phyloP scores from a whole-genome alignment of 1,140 invertebrate genomes.

The Rhagoletis zephyria region DNA sequence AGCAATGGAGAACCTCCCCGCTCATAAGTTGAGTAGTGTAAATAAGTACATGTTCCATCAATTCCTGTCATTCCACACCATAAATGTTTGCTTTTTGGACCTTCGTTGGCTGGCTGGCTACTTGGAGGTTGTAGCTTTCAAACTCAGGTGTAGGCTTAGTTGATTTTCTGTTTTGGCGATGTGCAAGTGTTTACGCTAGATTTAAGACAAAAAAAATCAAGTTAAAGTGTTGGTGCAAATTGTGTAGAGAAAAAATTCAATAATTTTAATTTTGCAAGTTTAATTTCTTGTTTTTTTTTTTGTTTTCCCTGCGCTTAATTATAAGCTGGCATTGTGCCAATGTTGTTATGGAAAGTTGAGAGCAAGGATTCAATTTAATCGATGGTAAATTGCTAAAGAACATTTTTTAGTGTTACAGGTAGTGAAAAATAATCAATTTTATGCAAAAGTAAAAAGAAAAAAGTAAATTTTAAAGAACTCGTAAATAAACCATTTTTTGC shows the following conservation, averaged over 20 bases:
- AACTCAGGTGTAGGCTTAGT: slow-evolving; percentile 27
- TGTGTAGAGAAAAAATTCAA: not conserved
- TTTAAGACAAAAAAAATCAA: not conserved
- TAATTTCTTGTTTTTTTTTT: not conserved
- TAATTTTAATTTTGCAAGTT: not conserved
- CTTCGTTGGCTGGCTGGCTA: not conserved
- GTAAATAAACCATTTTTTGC: too few species aligned
- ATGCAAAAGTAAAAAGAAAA: too few species aligned
- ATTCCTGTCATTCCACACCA: not conserved
- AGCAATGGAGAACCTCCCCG: not conserved
- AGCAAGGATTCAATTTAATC: slow-evolving; percentile 29
- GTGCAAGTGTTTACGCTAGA: not conserved
- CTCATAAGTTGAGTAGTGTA: slow-evolving; percentile 21
- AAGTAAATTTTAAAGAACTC: too few species aligned
- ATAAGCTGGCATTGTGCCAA: not conserved
- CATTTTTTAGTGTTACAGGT: too few species aligned
- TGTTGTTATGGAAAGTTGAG: not conserved
- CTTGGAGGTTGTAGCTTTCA: too few species aligned
- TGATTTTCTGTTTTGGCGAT: slow-evolving; percentile 34
- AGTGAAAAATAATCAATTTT: not conserved
- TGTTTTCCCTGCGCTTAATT: not conserved
- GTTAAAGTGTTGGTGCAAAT: slow-evolving; percentile 16
- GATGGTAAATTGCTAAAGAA: not conserved
- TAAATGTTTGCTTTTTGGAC: not conserved
- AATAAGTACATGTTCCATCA: slow-evolving; percentile 4